A percentile compares a stretch with the other conserved stretches of the same genome.
Evolutionary conservation across 2,888 invertebrate genomes (phyloP).

Genomic region (Thumatha senex): DNA sequence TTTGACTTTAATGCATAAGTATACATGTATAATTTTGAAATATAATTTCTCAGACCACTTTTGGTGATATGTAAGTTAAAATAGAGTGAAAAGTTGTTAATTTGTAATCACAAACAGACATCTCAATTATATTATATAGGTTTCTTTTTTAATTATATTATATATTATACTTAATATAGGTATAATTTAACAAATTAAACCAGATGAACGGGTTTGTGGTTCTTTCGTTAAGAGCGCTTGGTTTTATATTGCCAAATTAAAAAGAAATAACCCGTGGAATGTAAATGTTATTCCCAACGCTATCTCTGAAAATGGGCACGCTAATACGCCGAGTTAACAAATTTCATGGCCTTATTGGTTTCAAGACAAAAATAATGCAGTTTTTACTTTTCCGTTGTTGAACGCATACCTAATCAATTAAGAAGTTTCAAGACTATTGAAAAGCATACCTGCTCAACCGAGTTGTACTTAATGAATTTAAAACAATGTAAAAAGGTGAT

Average conservation of each 20-base stretch:
- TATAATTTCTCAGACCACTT: too few relatives aligned
- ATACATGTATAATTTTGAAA: too few relatives aligned
- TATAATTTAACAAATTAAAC: too few relatives aligned
- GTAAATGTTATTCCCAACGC: conserved; percentile 24
- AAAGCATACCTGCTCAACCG: conserved; percentile 9
- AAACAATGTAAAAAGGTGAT: conserved; percentile 1
- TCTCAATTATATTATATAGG: too few relatives aligned
- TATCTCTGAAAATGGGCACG: conserved; percentile 44
- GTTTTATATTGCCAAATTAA: conserved; percentile 1
- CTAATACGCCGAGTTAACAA: conserved; percentile 46
- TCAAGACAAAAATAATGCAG: conserved; percentile 36
- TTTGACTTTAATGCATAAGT: too few relatives aligned
- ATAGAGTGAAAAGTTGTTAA: too few relatives aligned
- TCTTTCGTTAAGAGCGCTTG: neutral
- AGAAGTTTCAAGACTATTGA: conserved; percentile 22
- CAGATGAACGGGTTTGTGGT: too few relatives aligned
- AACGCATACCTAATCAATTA: conserved; percentile 35
- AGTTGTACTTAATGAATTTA: conserved; percentile 6
- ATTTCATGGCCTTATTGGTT: conserved; percentile 44
- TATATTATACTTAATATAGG: too few relatives aligned
- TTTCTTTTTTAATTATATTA: too few relatives aligned
- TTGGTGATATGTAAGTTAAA: too few relatives aligned
- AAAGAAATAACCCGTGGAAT: conserved; percentile 10
- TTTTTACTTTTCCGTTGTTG: conserved; percentile 24
- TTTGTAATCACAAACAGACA: too few relatives aligned